These are phyloP conservation scores for Acrossocheilus wenchowensis DNA, from an alignment of 2,797 vertebrate species.

Conservation along the genomic window DNA sequence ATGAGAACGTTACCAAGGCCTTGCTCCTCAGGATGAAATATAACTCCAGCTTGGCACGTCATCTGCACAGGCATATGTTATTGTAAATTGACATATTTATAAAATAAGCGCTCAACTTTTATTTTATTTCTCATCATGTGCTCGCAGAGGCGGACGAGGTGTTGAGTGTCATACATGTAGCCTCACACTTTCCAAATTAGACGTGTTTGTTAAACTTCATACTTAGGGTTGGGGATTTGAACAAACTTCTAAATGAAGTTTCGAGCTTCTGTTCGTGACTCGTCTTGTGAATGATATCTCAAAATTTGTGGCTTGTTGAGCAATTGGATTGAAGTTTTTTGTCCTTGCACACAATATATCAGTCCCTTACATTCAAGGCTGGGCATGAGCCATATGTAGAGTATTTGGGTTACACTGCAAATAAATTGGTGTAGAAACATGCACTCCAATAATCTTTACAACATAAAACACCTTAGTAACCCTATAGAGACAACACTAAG, in stretches of 20 bases:
- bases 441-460: too few relatives aligned
- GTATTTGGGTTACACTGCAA: neutral
- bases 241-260: slow-evolving; percentile 1
- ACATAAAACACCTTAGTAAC: neutral
- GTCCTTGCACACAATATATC: neutral
- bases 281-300: neutral
- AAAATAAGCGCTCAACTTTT: slow-evolving; percentile 22
- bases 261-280: neutral
- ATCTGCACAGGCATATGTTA: slow-evolving; percentile 26
- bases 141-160: neutral
- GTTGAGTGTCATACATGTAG: slow-evolving; percentile 8
- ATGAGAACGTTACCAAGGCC: slow-evolving; percentile 14
- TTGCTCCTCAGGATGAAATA: slow-evolving; percentile 16
- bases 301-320: neutral
- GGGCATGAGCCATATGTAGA: neutral
- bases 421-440: neutral
- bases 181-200: slow-evolving; percentile 19
- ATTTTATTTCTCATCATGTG: slow-evolving; percentile 17
- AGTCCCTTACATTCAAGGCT: neutral
- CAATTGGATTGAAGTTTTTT: neutral
- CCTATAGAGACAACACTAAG: neutral
- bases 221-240: neutral
- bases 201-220: neutral
- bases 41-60: slow-evolving; percentile 1
- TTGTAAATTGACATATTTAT: slow-evolving; percentile 34